Evolutionary conservation across 2,797 vertebrate genomes (phyloP).

Genomic region (Oryzias sinensis): DNA sequence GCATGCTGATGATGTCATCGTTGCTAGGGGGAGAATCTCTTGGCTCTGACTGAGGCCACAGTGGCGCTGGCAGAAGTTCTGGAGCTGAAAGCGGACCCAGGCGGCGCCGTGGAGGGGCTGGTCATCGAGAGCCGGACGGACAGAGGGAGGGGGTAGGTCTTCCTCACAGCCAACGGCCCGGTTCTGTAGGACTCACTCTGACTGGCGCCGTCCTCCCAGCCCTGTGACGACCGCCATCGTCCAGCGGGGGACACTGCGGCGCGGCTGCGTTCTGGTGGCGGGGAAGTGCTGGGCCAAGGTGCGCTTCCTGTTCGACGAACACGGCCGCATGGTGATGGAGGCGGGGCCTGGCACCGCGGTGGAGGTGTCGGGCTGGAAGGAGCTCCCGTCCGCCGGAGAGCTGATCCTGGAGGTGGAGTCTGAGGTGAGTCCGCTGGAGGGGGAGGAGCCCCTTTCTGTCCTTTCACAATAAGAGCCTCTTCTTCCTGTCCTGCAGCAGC

Average conservation of each 20-base stretch:
- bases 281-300: conserved; percentile 92
- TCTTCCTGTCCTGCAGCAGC: conserved; percentile 60
- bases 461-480: background rate
- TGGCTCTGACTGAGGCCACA: conserved; percentile 87
- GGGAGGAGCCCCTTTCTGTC: background rate
- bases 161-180: no score
- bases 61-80: conserved; percentile 88
- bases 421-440: conserved; percentile 78
- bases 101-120: conserved; percentile 82
- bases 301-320: conserved; percentile 91
- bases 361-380: conserved; percentile 93
- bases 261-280: conserved; percentile 87
- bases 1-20: background rate
- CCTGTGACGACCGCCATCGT: conserved; percentile 88
- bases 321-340: conserved; percentile 68
- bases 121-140: conserved; percentile 90
- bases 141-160: conserved; percentile 86
- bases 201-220: conserved; percentile 59
- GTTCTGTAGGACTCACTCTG: no score
- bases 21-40: conserved; percentile 86
- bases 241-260: conserved; percentile 86
- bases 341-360: conserved; percentile 84
- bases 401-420: conserved; percentile 92
- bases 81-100: conserved; percentile 87
- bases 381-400: conserved; percentile 89